Evolutionary conservation across 2,113 vertebrate species (phyloP).

Genomic region (Oryzias melastigma): DNA sequence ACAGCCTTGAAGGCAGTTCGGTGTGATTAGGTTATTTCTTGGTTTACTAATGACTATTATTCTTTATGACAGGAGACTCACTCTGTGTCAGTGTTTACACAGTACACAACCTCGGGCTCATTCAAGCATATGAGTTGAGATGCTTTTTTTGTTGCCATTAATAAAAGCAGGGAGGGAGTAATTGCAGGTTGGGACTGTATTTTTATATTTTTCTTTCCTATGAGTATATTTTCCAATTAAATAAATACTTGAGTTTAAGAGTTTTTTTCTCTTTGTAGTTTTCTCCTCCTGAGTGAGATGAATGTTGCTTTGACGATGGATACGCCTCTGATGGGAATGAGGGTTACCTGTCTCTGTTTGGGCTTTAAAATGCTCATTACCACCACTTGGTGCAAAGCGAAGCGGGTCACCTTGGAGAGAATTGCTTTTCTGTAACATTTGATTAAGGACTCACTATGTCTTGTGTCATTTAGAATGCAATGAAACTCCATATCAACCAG

Average conservation of each 20-base stretch:
- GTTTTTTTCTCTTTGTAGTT: constrained; percentile 20
- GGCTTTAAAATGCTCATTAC: constrained; percentile 65
- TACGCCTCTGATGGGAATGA: constrained; percentile 10
- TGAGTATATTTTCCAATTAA: not conserved
- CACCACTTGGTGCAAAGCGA: constrained; percentile 55
- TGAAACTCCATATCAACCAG: constrained; percentile 45
- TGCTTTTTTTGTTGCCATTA: constrained; percentile 20
- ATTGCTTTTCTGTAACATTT: constrained; percentile 75
- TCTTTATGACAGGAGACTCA: constrained; percentile 53
- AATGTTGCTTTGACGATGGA: constrained; percentile 34
- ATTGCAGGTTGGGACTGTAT: constrained; percentile 2
- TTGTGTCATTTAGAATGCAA: constrained; percentile 67
- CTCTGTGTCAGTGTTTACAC: constrained; percentile 36
- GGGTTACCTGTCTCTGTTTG: constrained; percentile 50
- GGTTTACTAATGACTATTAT: constrained; percentile 63
- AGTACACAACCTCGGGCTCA: constrained; percentile 50
- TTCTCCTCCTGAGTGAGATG: constrained; percentile 10
- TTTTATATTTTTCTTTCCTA: not conserved
- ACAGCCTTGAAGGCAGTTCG: constrained; percentile 52
- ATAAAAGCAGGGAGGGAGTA: constrained; percentile 3
- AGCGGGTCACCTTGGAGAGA: constrained; percentile 69
- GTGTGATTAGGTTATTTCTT: constrained; percentile 66
- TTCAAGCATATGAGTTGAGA: constrained; percentile 18
- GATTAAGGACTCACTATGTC: constrained; percentile 71
- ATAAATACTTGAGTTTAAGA: not conserved